Conservation (phyloP, 2,888 invertebrate genomes). For the Spilarctia lutea region DNA sequence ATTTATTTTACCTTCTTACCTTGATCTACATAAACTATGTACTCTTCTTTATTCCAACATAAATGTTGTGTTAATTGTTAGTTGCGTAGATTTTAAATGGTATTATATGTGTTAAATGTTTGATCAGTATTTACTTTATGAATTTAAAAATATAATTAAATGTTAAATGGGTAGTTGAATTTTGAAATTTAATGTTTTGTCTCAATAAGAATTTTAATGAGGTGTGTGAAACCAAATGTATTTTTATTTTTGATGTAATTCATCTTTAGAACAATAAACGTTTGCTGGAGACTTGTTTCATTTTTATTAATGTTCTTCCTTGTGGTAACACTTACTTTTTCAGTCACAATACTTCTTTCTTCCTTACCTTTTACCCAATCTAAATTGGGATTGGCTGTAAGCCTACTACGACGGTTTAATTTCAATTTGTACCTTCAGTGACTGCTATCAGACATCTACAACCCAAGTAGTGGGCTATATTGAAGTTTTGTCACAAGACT, state of each 20-base stretch:
- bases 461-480: no score
- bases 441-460: no score
- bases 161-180: constrained; percentile 75
- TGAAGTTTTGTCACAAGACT: no score
- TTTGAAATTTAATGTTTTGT: constrained; percentile 73
- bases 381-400: no score
- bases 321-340: background rate
- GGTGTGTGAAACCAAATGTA: constrained; percentile 64
- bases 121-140: constrained; percentile 78
- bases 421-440: no score
- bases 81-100: constrained; percentile 63
- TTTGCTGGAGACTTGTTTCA: constrained; percentile 48
- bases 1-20: constrained; percentile 54
- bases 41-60: constrained; percentile 63
- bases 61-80: constrained; percentile 79
- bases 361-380: background rate
- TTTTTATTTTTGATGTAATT: constrained; percentile 77
- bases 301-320: background rate
- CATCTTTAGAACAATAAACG: constrained; percentile 77
- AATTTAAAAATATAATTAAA: constrained; percentile 71
- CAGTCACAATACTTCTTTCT: background rate
- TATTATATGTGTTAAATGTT: constrained; percentile 79
- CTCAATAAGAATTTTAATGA: constrained; percentile 69
- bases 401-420: no score
- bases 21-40: constrained; percentile 46